Evolutionary conservation across 2,888 invertebrate genomes (phyloP).

Genomic region (Parnassius glacialis): DNA sequence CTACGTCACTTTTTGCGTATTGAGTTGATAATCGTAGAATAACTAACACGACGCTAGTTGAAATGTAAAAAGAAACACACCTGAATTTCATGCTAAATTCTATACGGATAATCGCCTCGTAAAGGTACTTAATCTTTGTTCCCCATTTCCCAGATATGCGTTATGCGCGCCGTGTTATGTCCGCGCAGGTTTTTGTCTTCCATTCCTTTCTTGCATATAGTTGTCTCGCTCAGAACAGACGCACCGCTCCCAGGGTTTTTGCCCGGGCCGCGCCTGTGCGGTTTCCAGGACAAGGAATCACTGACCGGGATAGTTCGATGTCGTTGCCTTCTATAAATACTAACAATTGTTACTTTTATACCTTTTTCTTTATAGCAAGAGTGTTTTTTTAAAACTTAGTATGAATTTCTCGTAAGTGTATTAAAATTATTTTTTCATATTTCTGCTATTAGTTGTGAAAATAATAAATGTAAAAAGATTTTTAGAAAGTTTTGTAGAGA

Average conservation of each 20-base stretch:
- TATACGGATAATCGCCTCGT: conserved; percentile 22
- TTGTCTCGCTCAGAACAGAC: conserved; percentile 58
- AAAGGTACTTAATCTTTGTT: conserved; percentile 43
- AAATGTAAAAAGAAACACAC: too few species aligned
- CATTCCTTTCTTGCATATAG: conserved; percentile 41
- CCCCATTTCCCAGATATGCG: conserved; percentile 59
- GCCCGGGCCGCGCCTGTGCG: conserved; percentile 35
- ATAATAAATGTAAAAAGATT: too few species aligned
- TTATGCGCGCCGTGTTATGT: conserved; percentile 61
- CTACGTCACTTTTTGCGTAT: too few species aligned
- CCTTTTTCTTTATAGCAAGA: conserved; percentile 4
- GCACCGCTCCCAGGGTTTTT: conserved; percentile 60
- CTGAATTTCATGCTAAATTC: neutral
- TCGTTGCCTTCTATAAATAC: conserved; percentile 26
- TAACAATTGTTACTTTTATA: conserved; percentile 25
- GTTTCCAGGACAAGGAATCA: conserved; percentile 31
- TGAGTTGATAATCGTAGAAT: too few species aligned
- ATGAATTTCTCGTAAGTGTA: neutral
- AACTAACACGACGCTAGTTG: too few species aligned
- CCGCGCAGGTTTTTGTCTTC: conserved; percentile 57
- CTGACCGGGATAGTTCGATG: conserved; percentile 27
- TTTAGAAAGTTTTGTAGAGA: too few species aligned
- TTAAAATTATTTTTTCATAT: neutral
- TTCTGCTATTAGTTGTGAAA: too few species aligned
- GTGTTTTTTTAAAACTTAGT: neutral